Evolutionary conservation across 2,888 invertebrate species (phyloP).

Genomic region (Sialis lutaria): DNA sequence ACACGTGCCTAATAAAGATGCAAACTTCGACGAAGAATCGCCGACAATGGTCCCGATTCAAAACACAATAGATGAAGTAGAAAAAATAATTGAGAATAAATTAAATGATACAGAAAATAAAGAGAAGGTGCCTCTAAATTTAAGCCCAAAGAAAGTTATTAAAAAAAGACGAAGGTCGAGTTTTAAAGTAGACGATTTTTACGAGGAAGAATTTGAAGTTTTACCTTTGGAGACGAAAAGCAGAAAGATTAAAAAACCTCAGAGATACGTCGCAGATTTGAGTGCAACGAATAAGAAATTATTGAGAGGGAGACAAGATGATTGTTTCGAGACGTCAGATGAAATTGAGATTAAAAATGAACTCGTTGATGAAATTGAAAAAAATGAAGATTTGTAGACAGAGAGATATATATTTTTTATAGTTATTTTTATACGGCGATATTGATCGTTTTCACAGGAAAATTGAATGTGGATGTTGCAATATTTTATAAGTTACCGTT

Average conservation of each 20-base stretch:
- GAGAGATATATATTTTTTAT: background rate
- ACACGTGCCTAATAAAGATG: slow-evolving; percentile 8
- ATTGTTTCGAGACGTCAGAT: background rate
- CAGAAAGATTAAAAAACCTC: slow-evolving; percentile 1
- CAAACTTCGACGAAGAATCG: background rate
- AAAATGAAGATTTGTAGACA: background rate
- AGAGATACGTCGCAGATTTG: background rate
- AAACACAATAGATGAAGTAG: background rate
- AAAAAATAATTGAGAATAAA: background rate
- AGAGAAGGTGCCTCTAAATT: background rate
- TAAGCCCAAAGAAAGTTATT: background rate
- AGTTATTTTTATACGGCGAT: background rate
- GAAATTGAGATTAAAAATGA: slow-evolving; percentile 1
- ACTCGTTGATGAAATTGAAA: background rate
- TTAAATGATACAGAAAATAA: background rate
- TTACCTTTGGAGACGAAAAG: slow-evolving; percentile 1
- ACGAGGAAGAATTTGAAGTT: background rate
- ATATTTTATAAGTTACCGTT: no score
- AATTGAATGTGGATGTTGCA: no score
- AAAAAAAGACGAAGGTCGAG: background rate
- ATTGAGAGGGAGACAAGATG: background rate
- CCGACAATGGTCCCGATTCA: background rate
- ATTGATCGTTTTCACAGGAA: no score
- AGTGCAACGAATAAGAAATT: background rate
- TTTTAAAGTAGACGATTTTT: background rate